Percentiles rank a stretch among this genome's conserved stretches.
Conservation (phyloP, 2,888 invertebrate species). For the Danaus chrysippus region DNA sequence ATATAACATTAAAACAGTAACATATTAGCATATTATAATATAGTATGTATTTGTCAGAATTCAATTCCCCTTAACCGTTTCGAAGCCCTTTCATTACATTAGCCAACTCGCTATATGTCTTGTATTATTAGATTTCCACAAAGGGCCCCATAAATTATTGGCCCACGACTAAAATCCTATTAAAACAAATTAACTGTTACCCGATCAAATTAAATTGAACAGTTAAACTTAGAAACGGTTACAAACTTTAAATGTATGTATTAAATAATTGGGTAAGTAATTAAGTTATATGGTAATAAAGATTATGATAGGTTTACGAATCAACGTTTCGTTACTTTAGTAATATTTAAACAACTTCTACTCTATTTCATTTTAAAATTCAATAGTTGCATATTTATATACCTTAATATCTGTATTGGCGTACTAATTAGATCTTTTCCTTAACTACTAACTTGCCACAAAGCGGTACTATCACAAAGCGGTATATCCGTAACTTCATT, state of each 20-base stretch:
- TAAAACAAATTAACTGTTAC: constrained; percentile 49
- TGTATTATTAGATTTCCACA: constrained; percentile 31
- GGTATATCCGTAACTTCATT: too few species aligned
- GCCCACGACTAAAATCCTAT: constrained; percentile 30
- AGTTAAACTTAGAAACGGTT: constrained; percentile 39
- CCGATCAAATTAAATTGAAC: constrained; percentile 53
- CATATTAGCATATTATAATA: too few species aligned
- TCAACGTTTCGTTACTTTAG: neutral
- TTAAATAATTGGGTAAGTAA: constrained; percentile 8
- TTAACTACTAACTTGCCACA: too few species aligned
- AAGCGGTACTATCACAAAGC: too few species aligned
- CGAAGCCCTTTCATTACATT: constrained; percentile 23
- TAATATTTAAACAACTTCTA: too few species aligned
- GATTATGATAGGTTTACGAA: neutral
- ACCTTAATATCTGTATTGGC: too few species aligned
- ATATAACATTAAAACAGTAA: too few species aligned
- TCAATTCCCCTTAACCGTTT: constrained; percentile 8
- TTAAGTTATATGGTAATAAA: neutral
- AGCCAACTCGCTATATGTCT: constrained; percentile 18
- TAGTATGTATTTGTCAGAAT: neutral
- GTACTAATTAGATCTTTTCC: too few species aligned
- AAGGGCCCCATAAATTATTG: constrained; percentile 44
- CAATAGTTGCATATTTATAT: too few species aligned
- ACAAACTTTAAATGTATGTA: neutral
- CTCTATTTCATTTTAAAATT: too few species aligned